A percentile compares a stretch with the other conserved stretches of the same genome.
phyloP scores from a whole-genome alignment of 37 sponge, comb jelly and placozoan species.

The Ianthella basta region DNA sequence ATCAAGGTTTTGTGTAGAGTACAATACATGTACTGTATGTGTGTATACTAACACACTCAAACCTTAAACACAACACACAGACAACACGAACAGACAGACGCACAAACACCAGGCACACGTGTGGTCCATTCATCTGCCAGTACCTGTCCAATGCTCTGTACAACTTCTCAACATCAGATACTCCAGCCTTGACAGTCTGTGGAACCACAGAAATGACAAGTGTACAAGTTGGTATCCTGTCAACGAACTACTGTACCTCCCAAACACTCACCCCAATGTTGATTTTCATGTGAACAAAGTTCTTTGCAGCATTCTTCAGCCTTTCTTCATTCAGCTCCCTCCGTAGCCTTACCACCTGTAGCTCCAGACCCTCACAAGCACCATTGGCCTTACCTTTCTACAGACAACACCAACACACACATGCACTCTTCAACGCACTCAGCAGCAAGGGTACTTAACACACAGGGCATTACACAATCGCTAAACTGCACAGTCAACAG shows the following conservation, averaged over 20 bases:
- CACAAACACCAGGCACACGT: background rate
- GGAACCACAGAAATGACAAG: background rate
- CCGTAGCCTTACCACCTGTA: background rate
- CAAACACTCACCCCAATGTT: background rate
- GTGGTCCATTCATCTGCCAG: background rate
- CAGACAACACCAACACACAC: background rate
- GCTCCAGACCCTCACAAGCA: constrained; percentile 8
- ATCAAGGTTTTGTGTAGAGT: no score
- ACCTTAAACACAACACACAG: background rate
- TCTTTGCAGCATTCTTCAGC: constrained; percentile 8
- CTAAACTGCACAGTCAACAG: no score
- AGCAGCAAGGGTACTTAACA: no score
- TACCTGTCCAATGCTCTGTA: constrained; percentile 88
- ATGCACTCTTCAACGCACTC: background rate
- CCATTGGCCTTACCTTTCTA: constrained; percentile 7
- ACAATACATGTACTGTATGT: no score
- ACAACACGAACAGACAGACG: constrained; percentile 13
- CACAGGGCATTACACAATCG: no score
- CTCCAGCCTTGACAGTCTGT: constrained; percentile 76
- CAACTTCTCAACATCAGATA: constrained; percentile 77
- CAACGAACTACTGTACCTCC: no score
- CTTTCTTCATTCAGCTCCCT: constrained; percentile 15
- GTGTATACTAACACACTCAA: no score
- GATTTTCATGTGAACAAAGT: constrained; percentile 1
- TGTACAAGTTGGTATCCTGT: no score